Conservation (phyloP, 2,113 vertebrate species). For the Ceyx melanurus region DNA sequence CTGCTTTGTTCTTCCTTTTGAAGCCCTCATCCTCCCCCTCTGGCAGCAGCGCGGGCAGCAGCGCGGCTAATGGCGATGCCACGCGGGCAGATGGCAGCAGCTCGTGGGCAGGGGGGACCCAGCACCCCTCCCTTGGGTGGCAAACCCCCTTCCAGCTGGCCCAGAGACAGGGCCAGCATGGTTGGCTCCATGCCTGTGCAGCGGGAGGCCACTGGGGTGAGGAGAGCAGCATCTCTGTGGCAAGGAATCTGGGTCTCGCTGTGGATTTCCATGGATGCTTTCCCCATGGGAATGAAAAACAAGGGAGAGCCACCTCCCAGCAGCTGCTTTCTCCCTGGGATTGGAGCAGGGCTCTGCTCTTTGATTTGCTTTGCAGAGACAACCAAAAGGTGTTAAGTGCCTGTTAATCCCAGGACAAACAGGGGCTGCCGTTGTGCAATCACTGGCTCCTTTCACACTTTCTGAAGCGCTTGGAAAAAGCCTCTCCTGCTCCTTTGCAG, state of each 20-base stretch:
- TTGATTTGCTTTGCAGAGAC: background rate
- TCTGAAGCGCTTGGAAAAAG: background rate
- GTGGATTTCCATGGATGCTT: background rate
- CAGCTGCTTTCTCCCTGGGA: rapidly evolving
- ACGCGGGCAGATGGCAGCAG: background rate
- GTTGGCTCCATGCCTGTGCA: background rate
- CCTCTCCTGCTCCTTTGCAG: too few relatives aligned
- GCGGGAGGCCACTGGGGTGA: too few relatives aligned
- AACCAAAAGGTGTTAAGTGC: background rate
- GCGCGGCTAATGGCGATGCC: slow-evolving; percentile 2
- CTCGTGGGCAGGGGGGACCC: background rate
- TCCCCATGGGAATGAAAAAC: background rate
- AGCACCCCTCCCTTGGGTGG: rapidly evolving
- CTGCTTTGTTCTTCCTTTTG: background rate
- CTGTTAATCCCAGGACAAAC: background rate
- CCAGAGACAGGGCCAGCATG: background rate
- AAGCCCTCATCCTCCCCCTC: background rate
- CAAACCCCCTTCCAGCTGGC: background rate
- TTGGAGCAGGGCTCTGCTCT: background rate
- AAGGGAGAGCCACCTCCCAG: background rate
- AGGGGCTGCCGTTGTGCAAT: rapidly evolving
- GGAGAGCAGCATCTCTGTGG: background rate
- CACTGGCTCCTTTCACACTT: rapidly evolving
- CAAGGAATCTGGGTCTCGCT: background rate
- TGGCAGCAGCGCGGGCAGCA: background rate